Conservation (phyloP, 2,888 invertebrate species). For the Lymantria monacha region DNA sequence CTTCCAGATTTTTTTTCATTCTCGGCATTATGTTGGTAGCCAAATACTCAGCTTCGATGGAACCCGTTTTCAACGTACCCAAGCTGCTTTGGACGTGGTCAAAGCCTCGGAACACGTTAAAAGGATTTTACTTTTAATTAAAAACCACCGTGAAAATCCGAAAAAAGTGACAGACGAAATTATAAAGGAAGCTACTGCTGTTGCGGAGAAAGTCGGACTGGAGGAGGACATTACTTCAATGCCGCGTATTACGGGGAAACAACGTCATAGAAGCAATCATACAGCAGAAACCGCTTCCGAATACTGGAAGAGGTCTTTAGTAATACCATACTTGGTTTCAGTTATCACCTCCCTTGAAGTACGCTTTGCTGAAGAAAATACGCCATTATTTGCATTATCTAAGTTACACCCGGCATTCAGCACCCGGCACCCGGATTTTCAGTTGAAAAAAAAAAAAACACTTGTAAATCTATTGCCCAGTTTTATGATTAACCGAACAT, state of each 20-base stretch:
- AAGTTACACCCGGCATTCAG: not conserved
- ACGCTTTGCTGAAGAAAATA: too few species aligned
- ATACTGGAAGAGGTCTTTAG: conserved; percentile 1
- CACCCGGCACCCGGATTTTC: conserved; percentile 7
- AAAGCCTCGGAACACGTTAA: too few species aligned
- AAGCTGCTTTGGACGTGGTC: too few species aligned
- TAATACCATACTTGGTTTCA: too few species aligned
- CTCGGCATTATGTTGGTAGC: conserved; percentile 28
- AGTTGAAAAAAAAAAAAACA: not conserved
- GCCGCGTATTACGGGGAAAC: not conserved
- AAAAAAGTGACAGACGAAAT: too few species aligned
- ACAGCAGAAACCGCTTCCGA: conserved; percentile 1
- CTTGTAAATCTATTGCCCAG: not conserved
- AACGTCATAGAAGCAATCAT: conserved; percentile 2
- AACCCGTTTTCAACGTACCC: too few species aligned
- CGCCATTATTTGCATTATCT: too few species aligned
- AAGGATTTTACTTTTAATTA: too few species aligned
- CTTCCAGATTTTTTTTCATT: conserved; percentile 21
- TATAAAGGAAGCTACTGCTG: not conserved
- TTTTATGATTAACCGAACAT: too few species aligned
- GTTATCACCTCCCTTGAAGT: too few species aligned
- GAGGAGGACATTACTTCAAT: not conserved
- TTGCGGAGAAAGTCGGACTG: not conserved
- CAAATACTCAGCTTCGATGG: too few species aligned
- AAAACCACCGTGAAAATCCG: too few species aligned